Base-by-base conservation (phyloP, 1,140 invertebrate genomes). In the Linepithema humile region DNA sequence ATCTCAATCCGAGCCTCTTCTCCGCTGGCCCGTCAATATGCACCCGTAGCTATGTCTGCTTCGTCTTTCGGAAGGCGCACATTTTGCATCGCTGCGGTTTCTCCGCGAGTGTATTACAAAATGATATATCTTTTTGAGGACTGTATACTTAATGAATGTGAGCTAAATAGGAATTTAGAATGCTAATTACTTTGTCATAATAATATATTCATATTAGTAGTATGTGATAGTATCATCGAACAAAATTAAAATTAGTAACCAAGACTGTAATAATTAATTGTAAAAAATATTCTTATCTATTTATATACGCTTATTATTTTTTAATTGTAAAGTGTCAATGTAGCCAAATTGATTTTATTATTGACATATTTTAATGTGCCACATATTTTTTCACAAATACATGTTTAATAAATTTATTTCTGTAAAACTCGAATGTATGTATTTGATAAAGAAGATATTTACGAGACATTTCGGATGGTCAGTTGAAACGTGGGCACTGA, bases 1-100 rank as follows among this genome's bases (percentile, higher is more conserved):
- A 93, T 93, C 92, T 93, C 92, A 93, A 93, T 94, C 91, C 89
- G 85, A 88, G 59, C 60, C 84, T 84, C 48, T 78, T 12, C 86
- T 74, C 55, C 88, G 75, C 65, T 69, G 53, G 32, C 70, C 55
- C 53, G 78, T 86, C 85, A 29, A 55, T 15, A 7, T 32, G 64
- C 35, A 55, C 62, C 23, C 23, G 20, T 70, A 35, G 32, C 23
- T 55, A 29, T 80, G 32, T 17, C 75, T 70, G 64, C 40, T 55
- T 17, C 23, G 48, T 12, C 35, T 17, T 78, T 40, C 26, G 69
- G 35, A 80, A 80, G 55, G 67, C 62, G 32, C 35, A 43, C 70
- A 70, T 57, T 32, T 55, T 55, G 26, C 29, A 50, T 32, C 26
- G 6, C 23, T 53, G 45, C 50, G 12, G 23, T 53, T 43, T 69